These are phyloP conservation scores for Acanthochromis polyacanthus DNA, from an alignment of 2,113 vertebrate genomes.

Conservation along the genomic window DNA sequence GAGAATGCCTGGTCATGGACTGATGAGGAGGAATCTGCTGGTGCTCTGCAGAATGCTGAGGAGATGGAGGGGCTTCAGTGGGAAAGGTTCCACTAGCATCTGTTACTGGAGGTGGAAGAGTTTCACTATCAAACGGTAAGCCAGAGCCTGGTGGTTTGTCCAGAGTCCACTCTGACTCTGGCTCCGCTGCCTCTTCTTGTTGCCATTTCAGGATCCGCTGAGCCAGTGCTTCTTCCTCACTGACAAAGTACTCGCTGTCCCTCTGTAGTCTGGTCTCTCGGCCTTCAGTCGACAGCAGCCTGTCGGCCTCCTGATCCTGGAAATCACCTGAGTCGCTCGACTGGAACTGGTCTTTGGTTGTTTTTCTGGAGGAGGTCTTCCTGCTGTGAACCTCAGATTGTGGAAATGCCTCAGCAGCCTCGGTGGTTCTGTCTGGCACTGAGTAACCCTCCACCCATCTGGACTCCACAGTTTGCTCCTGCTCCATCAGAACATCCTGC, in stretches of 20 bases:
- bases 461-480: conserved; percentile 65
- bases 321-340: conserved; percentile 16
- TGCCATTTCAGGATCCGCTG: conserved; percentile 84
- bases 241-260: conserved; percentile 83
- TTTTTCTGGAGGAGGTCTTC: conserved; percentile 17
- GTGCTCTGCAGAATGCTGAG: not conserved
- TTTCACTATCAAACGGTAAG: conserved; percentile 8
- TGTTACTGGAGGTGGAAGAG: not conserved
- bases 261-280: conserved; percentile 74
- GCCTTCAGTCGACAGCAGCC: conserved; percentile 51
- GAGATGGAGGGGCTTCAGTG: not conserved
- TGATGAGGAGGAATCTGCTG: not conserved
- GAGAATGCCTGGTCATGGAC: not conserved
- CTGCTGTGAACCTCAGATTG: conserved; percentile 19
- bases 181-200: conserved; percentile 80
- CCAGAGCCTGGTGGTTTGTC: conserved; percentile 47
- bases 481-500: conserved; percentile 81
- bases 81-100: not conserved
- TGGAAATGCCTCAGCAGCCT: conserved; percentile 4
- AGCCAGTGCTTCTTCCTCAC: conserved; percentile 82
- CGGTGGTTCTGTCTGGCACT: conserved; percentile 15
- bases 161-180: conserved; percentile 80
- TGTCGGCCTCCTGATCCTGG: conserved; percentile 33
- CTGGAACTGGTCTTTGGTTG: conserved; percentile 38
- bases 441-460: conserved; percentile 62